Conservation (phyloP, 2,797 vertebrate genomes). For the Hippoglossus hippoglossus region DNA sequence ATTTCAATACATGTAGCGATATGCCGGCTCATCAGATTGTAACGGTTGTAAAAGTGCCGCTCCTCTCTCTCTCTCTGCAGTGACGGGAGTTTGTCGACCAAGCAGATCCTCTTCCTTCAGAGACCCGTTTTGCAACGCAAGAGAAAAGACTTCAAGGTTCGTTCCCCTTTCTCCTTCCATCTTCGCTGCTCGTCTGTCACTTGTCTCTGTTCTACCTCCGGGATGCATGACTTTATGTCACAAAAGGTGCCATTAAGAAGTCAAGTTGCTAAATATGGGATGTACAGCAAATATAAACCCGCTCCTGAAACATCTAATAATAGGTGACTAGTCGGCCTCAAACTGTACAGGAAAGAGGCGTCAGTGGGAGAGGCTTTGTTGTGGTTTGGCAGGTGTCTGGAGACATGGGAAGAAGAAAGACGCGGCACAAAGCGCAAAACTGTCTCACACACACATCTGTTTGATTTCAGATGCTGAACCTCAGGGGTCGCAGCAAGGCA, state of each 20-base stretch:
- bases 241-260: slow-evolving; percentile 58
- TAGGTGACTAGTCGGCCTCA: slow-evolving; percentile 62
- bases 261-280: slow-evolving; percentile 76
- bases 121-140: slow-evolving; percentile 93
- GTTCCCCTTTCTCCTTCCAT: slow-evolving; percentile 58
- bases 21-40: slow-evolving; percentile 30
- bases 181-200: slow-evolving; percentile 56
- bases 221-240: slow-evolving; percentile 64
- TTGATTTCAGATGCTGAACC: slow-evolving; percentile 83
- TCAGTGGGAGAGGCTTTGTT: slow-evolving; percentile 73
- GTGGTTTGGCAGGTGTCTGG: slow-evolving; percentile 77
- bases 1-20: slow-evolving; percentile 19
- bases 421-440: slow-evolving; percentile 54
- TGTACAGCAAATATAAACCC: slow-evolving; percentile 65
- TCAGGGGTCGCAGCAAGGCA: slow-evolving; percentile 81
- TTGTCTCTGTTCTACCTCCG: slow-evolving; percentile 55
- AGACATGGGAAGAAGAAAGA: slow-evolving; percentile 62
- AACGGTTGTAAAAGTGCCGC: slow-evolving; percentile 46
- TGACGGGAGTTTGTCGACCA: slow-evolving; percentile 94
- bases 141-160: slow-evolving; percentile 96
- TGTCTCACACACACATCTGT: slow-evolving; percentile 66
- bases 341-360: slow-evolving; percentile 69
- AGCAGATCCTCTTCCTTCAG: slow-evolving; percentile 98
- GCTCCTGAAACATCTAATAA: slow-evolving; percentile 69
- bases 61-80: slow-evolving; percentile 80